These are phyloP conservation scores for Syritta pipiens DNA, from an alignment of 2,888 invertebrate genomes.

Conservation along the genomic window DNA sequence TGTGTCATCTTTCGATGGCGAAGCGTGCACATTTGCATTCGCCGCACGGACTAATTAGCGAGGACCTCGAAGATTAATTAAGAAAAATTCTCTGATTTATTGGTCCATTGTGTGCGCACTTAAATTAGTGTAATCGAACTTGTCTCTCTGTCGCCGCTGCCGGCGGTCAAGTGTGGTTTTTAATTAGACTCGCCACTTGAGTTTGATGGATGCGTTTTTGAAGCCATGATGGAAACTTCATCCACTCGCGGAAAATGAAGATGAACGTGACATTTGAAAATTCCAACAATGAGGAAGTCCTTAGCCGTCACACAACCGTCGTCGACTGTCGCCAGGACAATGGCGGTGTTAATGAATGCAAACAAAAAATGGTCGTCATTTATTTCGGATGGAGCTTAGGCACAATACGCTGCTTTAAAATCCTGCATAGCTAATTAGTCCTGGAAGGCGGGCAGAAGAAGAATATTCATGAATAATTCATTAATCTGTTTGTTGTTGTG, in stretches of 20 bases:
- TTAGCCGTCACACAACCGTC: background rate
- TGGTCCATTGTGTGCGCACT: conserved; percentile 19
- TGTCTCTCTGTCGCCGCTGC: background rate
- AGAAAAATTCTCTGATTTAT: conserved; percentile 29
- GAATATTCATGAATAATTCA: conserved; percentile 25
- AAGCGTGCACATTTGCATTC: conserved; percentile 20
- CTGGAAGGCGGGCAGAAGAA: background rate
- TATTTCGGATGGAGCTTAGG: background rate
- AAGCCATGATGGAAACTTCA: background rate
- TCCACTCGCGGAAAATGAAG: background rate
- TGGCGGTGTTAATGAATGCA: conserved; percentile 5
- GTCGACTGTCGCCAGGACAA: background rate
- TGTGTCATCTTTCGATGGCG: background rate
- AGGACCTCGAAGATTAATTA: conserved; percentile 17
- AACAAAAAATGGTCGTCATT: conserved; percentile 26
- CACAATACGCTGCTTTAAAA: conserved; percentile 14
- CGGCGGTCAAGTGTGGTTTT: conserved; percentile 23
- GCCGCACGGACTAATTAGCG: conserved; percentile 4
- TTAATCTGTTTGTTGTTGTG: conserved; percentile 7
- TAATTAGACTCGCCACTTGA: conserved; percentile 16
- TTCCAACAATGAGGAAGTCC: conserved; percentile 1
- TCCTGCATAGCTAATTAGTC: conserved; percentile 25
- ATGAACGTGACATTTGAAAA: conserved; percentile 1
- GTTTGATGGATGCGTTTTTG: conserved; percentile 18
- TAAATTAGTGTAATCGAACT: conserved; percentile 26